Conservation (phyloP, 2,113 vertebrate species). For the Rhabdomys dilectus region DNA sequence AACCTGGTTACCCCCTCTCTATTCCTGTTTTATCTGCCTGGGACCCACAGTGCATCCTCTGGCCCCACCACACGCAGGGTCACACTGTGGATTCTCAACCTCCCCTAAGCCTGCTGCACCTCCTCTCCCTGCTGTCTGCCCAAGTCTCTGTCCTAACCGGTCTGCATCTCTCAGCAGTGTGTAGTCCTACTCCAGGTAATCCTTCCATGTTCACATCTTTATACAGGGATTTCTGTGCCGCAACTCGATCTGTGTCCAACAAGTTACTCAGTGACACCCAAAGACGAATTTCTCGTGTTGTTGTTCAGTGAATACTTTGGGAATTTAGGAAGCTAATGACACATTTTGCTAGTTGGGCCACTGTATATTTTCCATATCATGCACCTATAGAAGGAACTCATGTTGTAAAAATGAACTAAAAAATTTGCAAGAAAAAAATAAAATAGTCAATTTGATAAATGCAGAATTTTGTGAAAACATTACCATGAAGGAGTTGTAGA, state of each 20-base stretch:
- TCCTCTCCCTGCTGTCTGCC: neutral
- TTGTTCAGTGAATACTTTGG: neutral
- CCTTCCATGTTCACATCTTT: neutral
- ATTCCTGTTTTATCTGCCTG: neutral
- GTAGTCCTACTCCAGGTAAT: neutral
- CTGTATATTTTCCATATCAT: neutral
- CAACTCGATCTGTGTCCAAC: neutral
- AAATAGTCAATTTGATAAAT: neutral
- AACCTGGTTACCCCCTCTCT: neutral
- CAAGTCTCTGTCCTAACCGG: neutral
- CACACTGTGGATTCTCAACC: neutral
- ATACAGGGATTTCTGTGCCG: neutral
- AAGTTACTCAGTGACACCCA: neutral
- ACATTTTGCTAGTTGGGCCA: neutral
- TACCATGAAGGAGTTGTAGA: neutral
- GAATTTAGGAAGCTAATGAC: neutral
- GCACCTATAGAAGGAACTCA: neutral
- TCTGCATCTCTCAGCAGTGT: neutral
- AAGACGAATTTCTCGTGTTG: neutral
- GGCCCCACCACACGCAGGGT: fast-evolving
- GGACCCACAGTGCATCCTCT: neutral
- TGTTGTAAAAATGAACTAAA: neutral
- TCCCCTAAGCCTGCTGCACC: neutral
- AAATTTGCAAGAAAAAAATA: neutral
- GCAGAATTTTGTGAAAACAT: neutral